Evolutionary conservation across 1,140 invertebrate genomes (phyloP), one percentile per base, ranked within the genome.

Genomic region (Oreohelix idahoensis): DNA sequence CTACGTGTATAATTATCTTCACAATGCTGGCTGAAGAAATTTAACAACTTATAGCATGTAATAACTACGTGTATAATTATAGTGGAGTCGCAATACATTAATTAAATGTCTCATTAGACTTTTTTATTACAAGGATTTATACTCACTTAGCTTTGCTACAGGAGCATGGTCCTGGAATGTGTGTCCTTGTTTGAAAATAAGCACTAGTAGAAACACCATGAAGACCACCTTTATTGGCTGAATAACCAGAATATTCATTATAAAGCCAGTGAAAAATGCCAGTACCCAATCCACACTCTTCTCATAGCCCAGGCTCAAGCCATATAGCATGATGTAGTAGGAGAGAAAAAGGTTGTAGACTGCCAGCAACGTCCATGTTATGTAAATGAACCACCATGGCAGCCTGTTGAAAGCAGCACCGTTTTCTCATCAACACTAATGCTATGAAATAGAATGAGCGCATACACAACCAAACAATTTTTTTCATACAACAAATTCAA

Each of bases 281-380:
- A 87, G 17, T 0, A 87, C 63, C 88, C 88, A 90, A 29, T 88
- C 81, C 15, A 88, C 70, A 83, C 86, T 88, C 39, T 80, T 84
- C 73, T 87, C 78, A 63, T 86, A 86, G 26, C 89, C 89, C 66
- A 87, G 86, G 69, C 86, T 86, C 0, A 89, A 84, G 11, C 89
- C 89, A 45, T 89, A 90, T 39, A 90, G 77, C 86, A 89, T 88
- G 36, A 88, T 81, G 76, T 89, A 87, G 79, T 86, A 89, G 0
- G 89, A 86, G 17, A 79, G 81, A 29, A 84, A 45, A 10, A 89
- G 8, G 20, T 84, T 82, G 15, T 74, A 66, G 0, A 70, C 11
- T 0, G 88, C 13, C 17, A 83, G 66, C 29, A 89, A 15, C 2
- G 79, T 83, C 88, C 88, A 90, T 35, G 86, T 80, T 66, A 89